phyloP scores from a whole-genome alignment of 1,140 invertebrate genomes.

The Physella acuta region DNA sequence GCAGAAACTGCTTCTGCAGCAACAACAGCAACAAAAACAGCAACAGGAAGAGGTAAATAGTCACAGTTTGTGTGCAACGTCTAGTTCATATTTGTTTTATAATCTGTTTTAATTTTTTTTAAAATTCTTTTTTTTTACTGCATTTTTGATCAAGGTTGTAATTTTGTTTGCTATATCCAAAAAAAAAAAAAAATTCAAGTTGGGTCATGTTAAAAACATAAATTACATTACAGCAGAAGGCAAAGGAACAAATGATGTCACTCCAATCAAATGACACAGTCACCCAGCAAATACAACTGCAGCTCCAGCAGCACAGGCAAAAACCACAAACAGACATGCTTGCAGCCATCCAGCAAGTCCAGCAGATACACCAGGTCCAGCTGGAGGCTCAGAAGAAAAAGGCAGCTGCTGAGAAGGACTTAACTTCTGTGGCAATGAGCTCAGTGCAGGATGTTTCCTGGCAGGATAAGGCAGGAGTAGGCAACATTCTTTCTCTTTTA shows the following conservation, averaged over 20 bases:
- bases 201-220: no score
- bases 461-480: constrained; percentile 28
- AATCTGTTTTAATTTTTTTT: no score
- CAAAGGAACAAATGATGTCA: constrained; percentile 7
- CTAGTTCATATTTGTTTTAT: no score
- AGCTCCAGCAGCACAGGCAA: constrained; percentile 24
- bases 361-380: constrained; percentile 27
- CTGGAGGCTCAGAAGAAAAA: constrained; percentile 24
- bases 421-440: constrained; percentile 7
- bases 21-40: constrained; percentile 50
- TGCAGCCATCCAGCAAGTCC: constrained; percentile 29
- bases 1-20: constrained; percentile 37
- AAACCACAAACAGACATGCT: constrained; percentile 27
- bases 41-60: constrained; percentile 41
- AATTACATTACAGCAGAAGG: constrained; percentile 9
- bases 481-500: no score
- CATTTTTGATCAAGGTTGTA: no score
- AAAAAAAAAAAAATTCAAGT: no score
- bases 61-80: no score
- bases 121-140: no score
- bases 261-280: constrained; percentile 9
- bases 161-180: no score
- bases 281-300: constrained; percentile 28
- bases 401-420: constrained; percentile 20
- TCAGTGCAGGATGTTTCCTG: constrained; percentile 13